Base-by-base conservation (phyloP, 2,113 vertebrate species). In the Zosterops japonicus region DNA sequence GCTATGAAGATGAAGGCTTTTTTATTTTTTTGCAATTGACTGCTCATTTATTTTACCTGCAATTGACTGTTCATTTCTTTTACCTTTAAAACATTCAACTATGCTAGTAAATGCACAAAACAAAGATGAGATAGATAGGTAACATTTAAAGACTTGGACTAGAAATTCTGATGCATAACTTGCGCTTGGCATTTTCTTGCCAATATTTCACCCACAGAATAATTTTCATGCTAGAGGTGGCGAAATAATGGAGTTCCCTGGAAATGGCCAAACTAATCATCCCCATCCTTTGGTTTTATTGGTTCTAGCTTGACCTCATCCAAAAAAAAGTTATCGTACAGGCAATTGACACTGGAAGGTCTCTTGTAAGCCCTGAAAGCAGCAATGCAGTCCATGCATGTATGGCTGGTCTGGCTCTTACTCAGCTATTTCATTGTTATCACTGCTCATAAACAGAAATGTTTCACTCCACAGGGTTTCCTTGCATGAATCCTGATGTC, bases 331-430 rank as follows among this genome's bases (percentile, higher is more conserved):
- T 59, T 52, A 9, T 44, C 1, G 1, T 42, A 8, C 17, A 36
- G 41, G 16, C 1, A 0, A 0, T 5, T 52, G 44, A 14, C 31
- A 18, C 25, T 2, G 1, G 22, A 15, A 24, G 10, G 15, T 2
- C 7, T 49, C 11, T 3, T 2, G 0, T 17, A 27, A 88, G 33
- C 27, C 56, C 85, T 83, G 28, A 65, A 55, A 70, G 12, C 63
- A 91, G 65, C 39, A 31, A 11, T 52, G 57, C 10, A 5, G 0
- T 39, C 24, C 29, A 15, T 2, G 1, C 1, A 1, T n/a, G 24
- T 12, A 0, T 0, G 9, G 52, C 27, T 89, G 29, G 67, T 60
- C 39, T 8, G 0, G 31, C 44, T 83, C 67, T 60, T 77, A 25
- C 17, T 81, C 47, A 64, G 23, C 23, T 52, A 10, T 75, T 74